Evolutionary conservation across 2,113 vertebrate genomes (phyloP), one percentile per base, ranked within the genome.

Genomic region (Lethenteron camtschaticum): DNA sequence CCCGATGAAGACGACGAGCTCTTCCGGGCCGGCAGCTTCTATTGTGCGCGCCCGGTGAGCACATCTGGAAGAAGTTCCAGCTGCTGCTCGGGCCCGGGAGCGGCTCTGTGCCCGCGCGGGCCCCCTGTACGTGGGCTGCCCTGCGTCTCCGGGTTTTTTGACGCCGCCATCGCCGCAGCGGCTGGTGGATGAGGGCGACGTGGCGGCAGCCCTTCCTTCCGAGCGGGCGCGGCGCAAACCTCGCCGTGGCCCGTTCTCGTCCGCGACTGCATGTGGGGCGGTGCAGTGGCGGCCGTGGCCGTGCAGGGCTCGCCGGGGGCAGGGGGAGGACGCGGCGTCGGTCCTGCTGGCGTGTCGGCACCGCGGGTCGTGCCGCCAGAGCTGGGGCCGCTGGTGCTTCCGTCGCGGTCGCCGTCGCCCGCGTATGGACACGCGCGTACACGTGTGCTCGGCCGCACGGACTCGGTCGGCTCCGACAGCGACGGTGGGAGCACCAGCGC

Each of bases 41-140:
- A 92, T 81, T 86, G 85, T 68, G 88, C 72, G 90, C 91, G 74
- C 94, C 90, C 57, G 90, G 94, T 73, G 92, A 97, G 82, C 90
- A 97, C 87, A 96, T 97, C 86, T 97, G 92, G 92, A 97, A 97
- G 84, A 97, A 97, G 89, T 97, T 97, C 80, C 88, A 96, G 83
- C 78, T 97, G 78, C 78, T 94, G 76, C 91, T 89, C 78, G 88
- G 90, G 72, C 92, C 92, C 73, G 90, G 41, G 41, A 41, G 41
- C 41, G 41, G 41, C 92, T 41, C 84, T 94, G 74, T 96, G 90
- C 70, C 92, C 92, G 57, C 96, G 91, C 85, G 90, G 14, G 87
- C 85, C 41, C 41, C 41, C 41, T 41, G 41, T 41, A 41, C 41
- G 41, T 41, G 41, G 41, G 41, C 41, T 41, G 41, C 41, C 41